These are phyloP conservation scores for Lasioglossum marginatum DNA, from an alignment of 2,888 invertebrate species.

Conservation along the genomic window DNA sequence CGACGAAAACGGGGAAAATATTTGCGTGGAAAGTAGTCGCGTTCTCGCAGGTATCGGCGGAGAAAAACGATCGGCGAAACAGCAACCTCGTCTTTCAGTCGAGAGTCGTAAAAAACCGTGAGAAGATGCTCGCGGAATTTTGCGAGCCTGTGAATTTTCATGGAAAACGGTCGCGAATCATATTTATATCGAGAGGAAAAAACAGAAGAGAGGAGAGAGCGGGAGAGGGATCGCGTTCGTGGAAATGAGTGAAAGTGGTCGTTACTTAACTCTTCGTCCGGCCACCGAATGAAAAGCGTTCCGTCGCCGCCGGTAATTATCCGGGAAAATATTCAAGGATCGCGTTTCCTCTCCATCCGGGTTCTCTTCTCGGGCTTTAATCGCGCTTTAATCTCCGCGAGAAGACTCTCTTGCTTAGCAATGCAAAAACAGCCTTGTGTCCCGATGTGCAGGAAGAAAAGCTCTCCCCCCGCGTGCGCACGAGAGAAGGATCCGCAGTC, in stretches of 20 bases:
- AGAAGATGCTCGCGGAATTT: constrained; percentile 39
- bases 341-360: background rate
- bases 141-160: constrained; percentile 42
- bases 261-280: constrained; percentile 63
- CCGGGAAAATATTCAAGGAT: constrained; percentile 56
- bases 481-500: constrained; percentile 14
- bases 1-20: background rate
- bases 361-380: constrained; percentile 6
- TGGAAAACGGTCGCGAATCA: background rate
- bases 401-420: constrained; percentile 16
- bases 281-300: constrained; percentile 56
- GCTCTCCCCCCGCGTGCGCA: background rate
- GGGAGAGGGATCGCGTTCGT: constrained; percentile 26
- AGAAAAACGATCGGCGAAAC: constrained; percentile 22
- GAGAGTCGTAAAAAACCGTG: constrained; percentile 57
- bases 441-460: background rate
- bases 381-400: constrained; percentile 35
- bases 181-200: background rate
- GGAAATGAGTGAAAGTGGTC: constrained; percentile 70
- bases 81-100: background rate
- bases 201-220: background rate
- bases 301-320: constrained; percentile 60
- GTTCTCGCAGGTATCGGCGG: constrained; percentile 14
- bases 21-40: constrained; percentile 45
- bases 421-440: constrained; percentile 37